Conservation (phyloP, 2,888 invertebrate species). For the Nebria salina region DNA sequence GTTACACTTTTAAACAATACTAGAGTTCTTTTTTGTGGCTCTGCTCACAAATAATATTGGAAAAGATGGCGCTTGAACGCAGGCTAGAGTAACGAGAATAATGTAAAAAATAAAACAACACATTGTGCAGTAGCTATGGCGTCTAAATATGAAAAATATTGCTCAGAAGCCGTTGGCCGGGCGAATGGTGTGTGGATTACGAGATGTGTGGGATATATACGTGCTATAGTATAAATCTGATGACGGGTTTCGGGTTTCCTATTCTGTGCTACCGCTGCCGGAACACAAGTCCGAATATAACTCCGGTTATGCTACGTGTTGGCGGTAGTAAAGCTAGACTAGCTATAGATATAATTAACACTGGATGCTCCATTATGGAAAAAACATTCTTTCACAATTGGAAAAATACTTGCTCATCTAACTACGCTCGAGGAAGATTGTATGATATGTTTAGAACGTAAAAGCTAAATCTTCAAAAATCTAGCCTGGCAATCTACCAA, state of each 20-base stretch:
- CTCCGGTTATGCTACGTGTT: conserved; percentile 13
- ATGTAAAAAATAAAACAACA: conserved; percentile 12
- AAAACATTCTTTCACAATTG: background rate
- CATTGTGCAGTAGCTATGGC: conserved; percentile 21
- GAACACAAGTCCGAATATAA: conserved; percentile 33
- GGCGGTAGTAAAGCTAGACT: background rate
- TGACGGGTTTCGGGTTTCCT: conserved; percentile 2
- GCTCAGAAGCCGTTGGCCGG: conserved; percentile 5
- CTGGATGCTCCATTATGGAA: background rate
- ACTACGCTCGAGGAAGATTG: no score
- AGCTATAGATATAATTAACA: background rate
- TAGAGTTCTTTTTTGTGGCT: background rate
- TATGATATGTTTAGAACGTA: no score
- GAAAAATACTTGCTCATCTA: no score
- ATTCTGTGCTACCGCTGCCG: conserved; percentile 22
- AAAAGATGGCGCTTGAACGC: background rate
- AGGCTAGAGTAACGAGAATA: background rate
- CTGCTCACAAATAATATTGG: background rate
- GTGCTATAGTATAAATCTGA: conserved; percentile 34
- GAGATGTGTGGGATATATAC: conserved; percentile 14
- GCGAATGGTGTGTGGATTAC: conserved; percentile 29
- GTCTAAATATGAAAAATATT: conserved; percentile 41
- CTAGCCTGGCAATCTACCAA: no score
- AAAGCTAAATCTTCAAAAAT: no score
- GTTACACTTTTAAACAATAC: background rate